These are phyloP conservation scores for Vulpes ferrilata DNA, from an alignment of 2,113 vertebrate species.

Conservation along the genomic window DNA sequence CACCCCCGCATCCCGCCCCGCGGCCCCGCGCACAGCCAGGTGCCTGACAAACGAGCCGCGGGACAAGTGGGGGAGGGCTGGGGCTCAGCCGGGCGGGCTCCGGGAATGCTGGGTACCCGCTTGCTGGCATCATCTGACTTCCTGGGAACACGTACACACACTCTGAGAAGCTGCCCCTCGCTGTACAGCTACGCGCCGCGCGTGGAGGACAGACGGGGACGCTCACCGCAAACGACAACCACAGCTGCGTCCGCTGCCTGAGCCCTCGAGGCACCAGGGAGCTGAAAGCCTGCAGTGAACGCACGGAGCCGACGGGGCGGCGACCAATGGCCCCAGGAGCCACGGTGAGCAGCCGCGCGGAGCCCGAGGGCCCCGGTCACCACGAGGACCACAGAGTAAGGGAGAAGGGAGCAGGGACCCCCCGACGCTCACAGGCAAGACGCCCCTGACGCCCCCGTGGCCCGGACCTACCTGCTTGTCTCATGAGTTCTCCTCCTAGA, in stretches of 20 bases:
- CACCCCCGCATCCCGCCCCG: too few species aligned
- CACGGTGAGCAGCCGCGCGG: neutral
- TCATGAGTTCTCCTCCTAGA: constrained; percentile 96
- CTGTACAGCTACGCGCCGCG: fast-evolving
- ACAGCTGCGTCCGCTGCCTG: neutral
- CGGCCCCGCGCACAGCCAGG: neutral
- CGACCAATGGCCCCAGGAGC: neutral
- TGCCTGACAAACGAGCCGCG: neutral
- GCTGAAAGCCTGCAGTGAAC: neutral
- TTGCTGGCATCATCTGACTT: neutral
- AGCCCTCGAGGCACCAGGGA: neutral
- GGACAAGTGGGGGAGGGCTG: neutral
- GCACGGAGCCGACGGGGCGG: too few species aligned
- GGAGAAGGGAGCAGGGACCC: neutral
- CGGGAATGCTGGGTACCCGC: neutral
- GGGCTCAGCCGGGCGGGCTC: neutral
- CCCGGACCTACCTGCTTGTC: constrained; percentile 92
- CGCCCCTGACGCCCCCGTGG: too few species aligned
- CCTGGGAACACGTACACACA: neutral
- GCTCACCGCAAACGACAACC: neutral
- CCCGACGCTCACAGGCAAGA: too few species aligned
- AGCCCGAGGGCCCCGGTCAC: neutral
- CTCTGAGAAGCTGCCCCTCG: neutral
- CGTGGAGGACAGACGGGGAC: fast-evolving
- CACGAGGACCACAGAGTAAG: neutral